A percentile compares a stretch with the other conserved stretches of the same genome.
These are phyloP conservation scores for Tyria jacobaeae DNA, from an alignment of 2,888 invertebrate genomes.

Conservation along the genomic window DNA sequence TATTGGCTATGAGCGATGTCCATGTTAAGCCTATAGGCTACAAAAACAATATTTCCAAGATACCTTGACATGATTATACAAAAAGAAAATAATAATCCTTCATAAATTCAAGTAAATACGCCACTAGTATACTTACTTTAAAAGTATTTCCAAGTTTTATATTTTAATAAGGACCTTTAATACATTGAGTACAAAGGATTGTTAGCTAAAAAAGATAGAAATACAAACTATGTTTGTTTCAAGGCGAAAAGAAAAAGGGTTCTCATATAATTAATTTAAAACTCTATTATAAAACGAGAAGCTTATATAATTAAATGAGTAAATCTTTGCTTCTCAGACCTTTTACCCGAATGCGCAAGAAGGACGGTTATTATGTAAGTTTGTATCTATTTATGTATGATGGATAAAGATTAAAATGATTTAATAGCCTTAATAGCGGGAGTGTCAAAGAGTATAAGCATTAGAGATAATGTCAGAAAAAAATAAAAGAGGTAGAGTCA, in stretches of 20 bases:
- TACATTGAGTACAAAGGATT: conserved; percentile 24
- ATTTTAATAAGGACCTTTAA: conserved; percentile 13
- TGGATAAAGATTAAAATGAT: no score
- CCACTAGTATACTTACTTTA: not conserved
- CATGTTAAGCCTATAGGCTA: no score
- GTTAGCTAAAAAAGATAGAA: conserved; percentile 16
- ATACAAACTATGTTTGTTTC: not conserved
- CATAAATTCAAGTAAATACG: not conserved
- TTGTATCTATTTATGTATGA: no score
- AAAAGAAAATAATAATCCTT: not conserved
- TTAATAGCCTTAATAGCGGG: no score
- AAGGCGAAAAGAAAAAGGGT: not conserved
- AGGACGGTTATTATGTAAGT: no score
- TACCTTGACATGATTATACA: not conserved
- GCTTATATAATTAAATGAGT: not conserved
- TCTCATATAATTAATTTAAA: not conserved
- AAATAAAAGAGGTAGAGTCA: no score
- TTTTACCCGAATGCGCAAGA: not conserved
- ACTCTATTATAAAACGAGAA: not conserved
- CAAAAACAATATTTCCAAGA: no score
- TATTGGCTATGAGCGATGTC: no score
- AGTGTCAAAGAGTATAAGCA: no score
- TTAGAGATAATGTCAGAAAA: no score
- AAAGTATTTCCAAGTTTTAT: not conserved
- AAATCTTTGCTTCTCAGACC: not conserved